These are phyloP conservation scores for Argyresthia goedartella DNA, from an alignment of 2,888 invertebrate species.

Conservation along the genomic window DNA sequence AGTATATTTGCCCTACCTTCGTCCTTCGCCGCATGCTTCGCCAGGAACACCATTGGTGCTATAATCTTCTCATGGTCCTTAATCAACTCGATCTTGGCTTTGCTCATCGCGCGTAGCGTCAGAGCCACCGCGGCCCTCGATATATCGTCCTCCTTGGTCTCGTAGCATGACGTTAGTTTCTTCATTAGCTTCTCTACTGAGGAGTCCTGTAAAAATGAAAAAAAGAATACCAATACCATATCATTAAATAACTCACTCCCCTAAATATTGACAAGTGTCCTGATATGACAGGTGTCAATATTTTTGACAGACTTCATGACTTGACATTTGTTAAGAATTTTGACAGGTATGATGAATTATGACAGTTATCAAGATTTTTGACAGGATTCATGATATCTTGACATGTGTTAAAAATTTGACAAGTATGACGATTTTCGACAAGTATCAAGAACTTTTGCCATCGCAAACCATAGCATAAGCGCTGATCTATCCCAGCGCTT, in stretches of 20 bases:
- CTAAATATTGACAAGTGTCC: too few relatives aligned
- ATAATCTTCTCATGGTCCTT: constrained; percentile 81
- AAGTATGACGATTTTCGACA: too few relatives aligned
- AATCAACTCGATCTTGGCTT: constrained; percentile 85
- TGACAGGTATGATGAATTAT: too few relatives aligned
- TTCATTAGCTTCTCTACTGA: constrained; percentile 71
- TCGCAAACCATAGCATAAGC: constrained; percentile 82
- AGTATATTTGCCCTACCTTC: constrained; percentile 66
- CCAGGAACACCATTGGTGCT: constrained; percentile 88
- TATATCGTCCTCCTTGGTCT: constrained; percentile 76
- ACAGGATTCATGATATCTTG: too few relatives aligned
- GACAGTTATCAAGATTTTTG: too few relatives aligned
- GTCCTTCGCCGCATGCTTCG: constrained; percentile 87
- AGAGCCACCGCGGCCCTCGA: constrained; percentile 80
- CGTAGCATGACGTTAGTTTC: constrained; percentile 68
- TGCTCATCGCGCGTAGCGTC: constrained; percentile 84
- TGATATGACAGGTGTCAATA: too few relatives aligned
- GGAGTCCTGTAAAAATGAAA: constrained; percentile 32
- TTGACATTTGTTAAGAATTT: too few relatives aligned
- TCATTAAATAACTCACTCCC: too few relatives aligned
- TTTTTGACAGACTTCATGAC: too few relatives aligned
- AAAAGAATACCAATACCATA: too few relatives aligned
- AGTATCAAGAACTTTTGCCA: too few relatives aligned
- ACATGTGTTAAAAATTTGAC: too few relatives aligned
- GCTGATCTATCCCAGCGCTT: constrained; percentile 87